Conservation (phyloP, 2,888 invertebrate genomes). For the Dynastes maya region DNA sequence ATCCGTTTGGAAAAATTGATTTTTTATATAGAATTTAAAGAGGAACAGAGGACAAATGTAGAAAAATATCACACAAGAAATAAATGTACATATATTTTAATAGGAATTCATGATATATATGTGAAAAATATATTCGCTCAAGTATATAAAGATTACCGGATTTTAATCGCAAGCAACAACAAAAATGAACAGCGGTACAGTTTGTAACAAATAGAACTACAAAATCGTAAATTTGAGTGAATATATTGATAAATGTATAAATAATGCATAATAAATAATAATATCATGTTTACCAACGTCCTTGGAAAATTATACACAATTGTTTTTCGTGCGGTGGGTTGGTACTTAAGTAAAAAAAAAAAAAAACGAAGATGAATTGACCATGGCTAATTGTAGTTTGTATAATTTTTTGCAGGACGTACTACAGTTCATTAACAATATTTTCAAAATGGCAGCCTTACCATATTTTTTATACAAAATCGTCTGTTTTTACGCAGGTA, state of each 20-base stretch:
- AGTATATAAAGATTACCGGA: slow-evolving; percentile 35
- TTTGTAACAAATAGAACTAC: background rate
- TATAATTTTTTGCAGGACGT: slow-evolving; percentile 54
- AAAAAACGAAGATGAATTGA: too few species aligned
- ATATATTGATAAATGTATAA: slow-evolving; percentile 54
- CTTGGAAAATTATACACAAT: slow-evolving; percentile 49
- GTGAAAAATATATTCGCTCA: slow-evolving; percentile 57
- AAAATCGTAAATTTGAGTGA: slow-evolving; percentile 52
- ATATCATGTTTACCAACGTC: slow-evolving; percentile 49
- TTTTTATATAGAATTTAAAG: slow-evolving; percentile 40
- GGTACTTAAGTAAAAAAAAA: background rate
- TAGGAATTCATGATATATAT: slow-evolving; percentile 49
- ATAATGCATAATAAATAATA: slow-evolving; percentile 43
- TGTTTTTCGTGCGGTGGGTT: background rate
- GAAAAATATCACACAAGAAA: slow-evolving; percentile 50
- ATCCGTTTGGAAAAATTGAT: slow-evolving; percentile 24
- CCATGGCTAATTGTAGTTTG: slow-evolving; percentile 24
- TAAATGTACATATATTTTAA: slow-evolving; percentile 58
- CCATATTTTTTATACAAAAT: slow-evolving; percentile 66
- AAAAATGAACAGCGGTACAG: background rate
- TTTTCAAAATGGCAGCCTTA: slow-evolving; percentile 63
- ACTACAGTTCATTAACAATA: slow-evolving; percentile 54
- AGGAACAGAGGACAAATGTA: slow-evolving; percentile 47
- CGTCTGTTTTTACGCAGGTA: slow-evolving; percentile 51
- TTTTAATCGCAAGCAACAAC: background rate